A percentile compares a stretch with the other conserved stretches of the same genome.
Evolutionary conservation across 2,113 vertebrate species (phyloP).

Genomic region (Thalassarche chlororhynchos): DNA sequence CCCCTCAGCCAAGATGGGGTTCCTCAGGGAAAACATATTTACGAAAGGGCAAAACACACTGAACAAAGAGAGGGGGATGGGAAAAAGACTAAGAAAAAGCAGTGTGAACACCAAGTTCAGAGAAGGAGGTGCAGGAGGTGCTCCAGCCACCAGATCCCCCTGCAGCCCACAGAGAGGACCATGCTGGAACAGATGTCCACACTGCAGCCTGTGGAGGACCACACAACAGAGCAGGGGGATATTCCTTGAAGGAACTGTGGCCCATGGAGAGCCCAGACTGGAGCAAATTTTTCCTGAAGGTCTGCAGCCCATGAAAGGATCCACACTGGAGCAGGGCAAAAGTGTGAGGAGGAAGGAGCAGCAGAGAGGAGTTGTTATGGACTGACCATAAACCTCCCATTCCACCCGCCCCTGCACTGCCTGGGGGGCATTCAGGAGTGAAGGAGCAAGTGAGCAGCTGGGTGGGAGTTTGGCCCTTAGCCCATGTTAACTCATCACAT

Average conservation of each 20-base stretch:
- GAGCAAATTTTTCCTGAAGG: not conserved
- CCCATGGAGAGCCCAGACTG: not conserved
- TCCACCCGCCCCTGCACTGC: not conserved
- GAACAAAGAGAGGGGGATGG: not conserved
- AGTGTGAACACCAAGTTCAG: not conserved
- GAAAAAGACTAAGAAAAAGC: not conserved
- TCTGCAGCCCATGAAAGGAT: not conserved
- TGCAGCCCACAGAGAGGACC: not conserved
- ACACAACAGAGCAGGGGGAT: not conserved
- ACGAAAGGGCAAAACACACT: not conserved
- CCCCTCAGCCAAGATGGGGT: not conserved
- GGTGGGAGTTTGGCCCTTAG: not conserved
- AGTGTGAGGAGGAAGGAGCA: not conserved
- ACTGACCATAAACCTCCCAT: not conserved
- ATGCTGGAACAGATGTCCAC: not conserved
- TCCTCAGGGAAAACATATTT: not conserved
- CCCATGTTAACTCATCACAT: not conserved
- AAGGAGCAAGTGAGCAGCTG: not conserved
- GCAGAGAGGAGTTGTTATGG: not conserved
- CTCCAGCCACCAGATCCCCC: accelerated
- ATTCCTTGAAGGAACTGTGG: not conserved
- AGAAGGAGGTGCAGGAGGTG: not conserved
- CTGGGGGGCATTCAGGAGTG: not conserved
- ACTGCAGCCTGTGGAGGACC: not conserved
- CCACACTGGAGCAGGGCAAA: not conserved